Evolutionary conservation across 2,888 invertebrate genomes (phyloP), one percentile per base, ranked within the genome.

Genomic region (Drosophila putrida): DNA sequence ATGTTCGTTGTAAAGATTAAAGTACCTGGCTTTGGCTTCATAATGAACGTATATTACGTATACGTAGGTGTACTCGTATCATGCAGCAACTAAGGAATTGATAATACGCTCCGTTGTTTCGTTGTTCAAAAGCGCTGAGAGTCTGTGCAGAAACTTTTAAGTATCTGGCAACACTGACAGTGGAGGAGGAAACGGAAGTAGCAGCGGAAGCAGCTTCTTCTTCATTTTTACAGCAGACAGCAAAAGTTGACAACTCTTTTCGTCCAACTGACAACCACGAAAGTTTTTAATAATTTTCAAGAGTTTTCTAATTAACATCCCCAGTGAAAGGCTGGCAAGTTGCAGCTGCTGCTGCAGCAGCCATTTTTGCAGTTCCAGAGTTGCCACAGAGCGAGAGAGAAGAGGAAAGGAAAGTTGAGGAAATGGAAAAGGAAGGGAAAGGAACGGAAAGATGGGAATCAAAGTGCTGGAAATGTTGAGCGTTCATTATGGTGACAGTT

Each of bases 261-360:
- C 59, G 59, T 27, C 51, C 49, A 62, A 44, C 68, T 80, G 73
- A 70, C 79, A 60, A 60, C 58, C 57, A 50, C 61, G 66, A 85
- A 85, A 85, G 86, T 88, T 85, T 88, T 85, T 88, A 86, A 85
- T 88, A 83, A 88, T 88, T 88, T 88, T 75, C 86, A 78, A 88
- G 85, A 85, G 86, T 85, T 85, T 88, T 88, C 82, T 83, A 86
- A 85, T 85, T 85, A 85, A 86, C 83, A 85, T 80, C 71, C 78
- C 82, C 57, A 72, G 61, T 58, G 61, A 70, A 61, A 72, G 59
- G 54, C 78, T 36, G 61, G 38, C 54, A 61, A 51, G 66, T 41
- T 71, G 68, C 67, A 62, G 15, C 31, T 31, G 70, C 50, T 66
- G 58, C 55, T 15, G 43, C 59, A 55, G 33, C 61, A 53, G 61